Base-by-base conservation (phyloP, 2,113 vertebrate species). In the Sialia sialis region DNA sequence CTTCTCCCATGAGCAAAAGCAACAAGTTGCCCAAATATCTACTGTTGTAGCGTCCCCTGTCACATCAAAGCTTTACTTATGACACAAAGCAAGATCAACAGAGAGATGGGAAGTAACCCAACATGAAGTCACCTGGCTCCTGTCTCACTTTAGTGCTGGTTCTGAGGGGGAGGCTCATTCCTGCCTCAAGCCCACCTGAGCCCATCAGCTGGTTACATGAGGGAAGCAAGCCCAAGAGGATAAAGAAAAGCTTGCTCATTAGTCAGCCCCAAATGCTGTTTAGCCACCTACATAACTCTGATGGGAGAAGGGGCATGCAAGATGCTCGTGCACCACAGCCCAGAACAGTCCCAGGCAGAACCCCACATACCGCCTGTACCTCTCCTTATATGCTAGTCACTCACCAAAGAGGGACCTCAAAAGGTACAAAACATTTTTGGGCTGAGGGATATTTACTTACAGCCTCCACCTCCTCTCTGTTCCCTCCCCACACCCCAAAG, bases 231-330 rank as follows among this genome's bases (percentile, higher is more conserved):
- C 52, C 44, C 41, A 68, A 74, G 39, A 67, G 46, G 8, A 73
- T 56, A 63, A 76, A 64, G 51, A 66, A 87, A 93, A 77, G 25
- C 67, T 80, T 92, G 22, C 59, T 93, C 75, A 29, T 75, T 80
- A 78, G 56, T 88, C 72, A 92, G 34, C 46, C 51, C 46, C n/a
- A 83, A 85, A 67, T 16, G 23, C 19, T 56, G 36, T 49, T 92
- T 30, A 74, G 51, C 51, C 7, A 10, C 56, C 36, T 49, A n/a
- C 1, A 0, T 30, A 75, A 51, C 13, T 49, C 58, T 56, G 36
- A 79, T 12, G 49, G n/a, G 60, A 85, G 52, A 87, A 64, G 25
- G 32, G 60, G 16, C 32, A 70, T 14, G 25, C 52, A 54, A 80
- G 41, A 73, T 38, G 39, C 23, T 67, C 30, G 80, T 70, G 27